A percentile compares a stretch with the other conserved stretches of the same genome.
Evolutionary conservation across 2,888 invertebrate genomes (phyloP).

Genomic region (Latheticus oryzae): DNA sequence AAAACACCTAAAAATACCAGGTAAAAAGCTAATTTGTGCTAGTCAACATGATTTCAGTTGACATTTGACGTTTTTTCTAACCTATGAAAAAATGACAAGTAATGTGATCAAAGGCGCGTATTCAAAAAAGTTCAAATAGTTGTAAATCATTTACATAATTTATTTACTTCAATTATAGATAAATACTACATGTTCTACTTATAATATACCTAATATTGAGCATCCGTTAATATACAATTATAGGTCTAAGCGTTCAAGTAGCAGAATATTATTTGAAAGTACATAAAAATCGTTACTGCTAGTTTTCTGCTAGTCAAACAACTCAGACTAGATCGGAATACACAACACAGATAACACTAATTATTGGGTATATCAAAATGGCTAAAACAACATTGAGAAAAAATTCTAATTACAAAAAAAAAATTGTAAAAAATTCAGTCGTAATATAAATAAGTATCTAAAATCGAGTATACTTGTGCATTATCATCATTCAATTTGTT

Average conservation of each 20-base stretch:
- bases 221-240: conserved; percentile 66
- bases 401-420: conserved; percentile 62
- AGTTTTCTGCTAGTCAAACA: conserved; percentile 67
- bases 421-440: conserved; percentile 60
- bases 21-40: too few relatives aligned
- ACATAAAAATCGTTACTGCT: conserved; percentile 44
- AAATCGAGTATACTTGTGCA: conserved; percentile 54
- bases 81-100: too few relatives aligned
- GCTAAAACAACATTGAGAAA: conserved; percentile 63
- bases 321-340: conserved; percentile 63
- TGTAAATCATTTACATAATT: conserved; percentile 62
- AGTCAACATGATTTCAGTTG: too few relatives aligned
- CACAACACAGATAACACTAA: conserved; percentile 62
- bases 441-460: conserved; percentile 50
- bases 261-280: conserved; percentile 59
- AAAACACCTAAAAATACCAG: too few relatives aligned
- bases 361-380: conserved; percentile 58
- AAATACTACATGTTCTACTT: conserved; percentile 66
- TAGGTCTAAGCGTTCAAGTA: conserved; percentile 67
- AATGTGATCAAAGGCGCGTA: too few relatives aligned
- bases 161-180: conserved; percentile 63
- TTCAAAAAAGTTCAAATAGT: too few relatives aligned
- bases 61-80: too few relatives aligned
- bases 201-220: conserved; percentile 65
- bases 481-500: conserved; percentile 44